Evolutionary conservation across 2,888 invertebrate genomes (phyloP).

Genomic region (Salticus scenicus): DNA sequence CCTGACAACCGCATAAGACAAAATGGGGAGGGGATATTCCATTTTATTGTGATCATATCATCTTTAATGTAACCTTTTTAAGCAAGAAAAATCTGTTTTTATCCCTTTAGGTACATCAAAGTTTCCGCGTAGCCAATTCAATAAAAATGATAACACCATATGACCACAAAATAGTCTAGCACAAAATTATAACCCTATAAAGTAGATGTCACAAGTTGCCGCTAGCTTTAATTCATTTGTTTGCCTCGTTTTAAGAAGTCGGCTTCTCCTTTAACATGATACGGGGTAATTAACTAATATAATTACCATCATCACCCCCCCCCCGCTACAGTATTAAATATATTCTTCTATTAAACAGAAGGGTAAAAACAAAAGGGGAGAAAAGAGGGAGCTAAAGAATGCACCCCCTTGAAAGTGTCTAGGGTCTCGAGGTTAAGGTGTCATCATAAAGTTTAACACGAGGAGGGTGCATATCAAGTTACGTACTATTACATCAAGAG

Average conservation of each 20-base stretch:
- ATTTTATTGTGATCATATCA: too few relatives aligned
- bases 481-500: constrained; percentile 15
- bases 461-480: constrained; percentile 23
- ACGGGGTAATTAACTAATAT: constrained; percentile 9
- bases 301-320: background rate
- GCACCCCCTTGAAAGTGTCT: background rate
- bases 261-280: background rate
- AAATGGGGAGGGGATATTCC: too few relatives aligned
- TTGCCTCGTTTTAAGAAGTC: background rate
- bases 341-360: background rate
- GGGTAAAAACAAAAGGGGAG: background rate
- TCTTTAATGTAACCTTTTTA: too few relatives aligned
- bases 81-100: too few relatives aligned
- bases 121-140: background rate
- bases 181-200: background rate
- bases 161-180: background rate
- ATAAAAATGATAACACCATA: background rate
- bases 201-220: background rate
- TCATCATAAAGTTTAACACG: constrained; percentile 52
- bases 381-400: background rate
- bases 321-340: background rate
- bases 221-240: background rate
- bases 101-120: too few relatives aligned
- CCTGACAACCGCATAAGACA: too few relatives aligned
- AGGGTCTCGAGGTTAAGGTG: constrained; percentile 35